Evolutionary conservation across 1,140 invertebrate species (phyloP), one percentile per base, ranked within the genome.

Genomic region (Habropoda laboriosa): DNA sequence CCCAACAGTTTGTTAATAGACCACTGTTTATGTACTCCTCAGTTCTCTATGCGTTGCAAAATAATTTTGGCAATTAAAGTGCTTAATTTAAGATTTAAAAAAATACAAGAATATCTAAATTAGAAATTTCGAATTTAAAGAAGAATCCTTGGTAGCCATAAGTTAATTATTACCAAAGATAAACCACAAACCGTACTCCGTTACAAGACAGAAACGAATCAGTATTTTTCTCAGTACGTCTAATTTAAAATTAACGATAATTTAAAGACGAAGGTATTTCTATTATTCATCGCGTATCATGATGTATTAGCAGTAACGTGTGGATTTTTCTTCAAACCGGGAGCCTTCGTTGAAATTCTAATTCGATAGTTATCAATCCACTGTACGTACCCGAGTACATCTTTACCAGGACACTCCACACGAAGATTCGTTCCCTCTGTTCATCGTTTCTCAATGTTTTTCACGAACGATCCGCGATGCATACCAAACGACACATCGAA

Each of bases 391-490:
- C 2, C 4, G 1, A 1, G 58, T 35, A 32, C 18, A 7, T 24
- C 5, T 32, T 42, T 10, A 24, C 21, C 0, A 35, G 30, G 8
- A 55, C 21, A 49, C 21, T 42, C 16, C 1, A 47, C 7, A 2
- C 24, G 24, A 24, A 18, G 8, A n/a, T 38, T 58, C 27, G 7
- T 38, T 30, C 18, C 12, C n/a, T n/a, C n/a, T 27, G 24, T 51
- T 49, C 6, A 3, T 47, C 38, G 24, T 60, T 64, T 38, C 35
- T 30, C 1, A 6, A 64, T 58, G 60, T 66, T 45, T 18, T 45
- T 42, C 38, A 32, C 38, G 38, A 30, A 64, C 10, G 49, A 66
- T 53, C 12, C 45, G 16, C 61, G 27, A 55, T 66, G 73, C 73
- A 55, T 53, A 45, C 12, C 10, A 10, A 45, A 40, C 58, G n/a